These are phyloP conservation scores for Panzeria rudis DNA, from an alignment of 2,888 invertebrate genomes.

Conservation along the genomic window DNA sequence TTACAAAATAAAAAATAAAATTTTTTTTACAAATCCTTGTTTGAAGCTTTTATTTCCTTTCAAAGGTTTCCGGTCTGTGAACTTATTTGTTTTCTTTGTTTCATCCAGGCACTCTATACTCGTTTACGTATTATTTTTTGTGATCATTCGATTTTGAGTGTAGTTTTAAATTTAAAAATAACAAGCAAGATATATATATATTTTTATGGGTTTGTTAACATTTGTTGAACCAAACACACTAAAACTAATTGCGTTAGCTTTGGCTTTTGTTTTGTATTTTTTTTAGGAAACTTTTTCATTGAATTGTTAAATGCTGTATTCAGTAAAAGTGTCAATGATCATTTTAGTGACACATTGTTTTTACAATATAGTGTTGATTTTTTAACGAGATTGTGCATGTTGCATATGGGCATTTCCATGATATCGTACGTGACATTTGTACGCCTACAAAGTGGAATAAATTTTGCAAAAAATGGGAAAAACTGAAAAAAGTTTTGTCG, in stretches of 20 bases:
- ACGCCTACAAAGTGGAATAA: no score
- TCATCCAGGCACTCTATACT: not conserved
- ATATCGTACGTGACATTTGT: no score
- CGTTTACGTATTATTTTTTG: conserved; percentile 16
- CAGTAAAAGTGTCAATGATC: conserved; percentile 60
- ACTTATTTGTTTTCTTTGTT: conserved; percentile 47
- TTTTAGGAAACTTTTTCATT: not conserved
- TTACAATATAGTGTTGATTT: conserved; percentile 32
- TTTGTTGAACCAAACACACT: conserved; percentile 61
- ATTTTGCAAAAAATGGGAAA: no score
- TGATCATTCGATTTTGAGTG: conserved; percentile 14
- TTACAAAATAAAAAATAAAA: not conserved
- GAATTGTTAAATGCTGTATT: conserved; percentile 13
- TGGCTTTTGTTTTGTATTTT: conserved; percentile 48
- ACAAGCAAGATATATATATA: not conserved
- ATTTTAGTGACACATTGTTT: conserved; percentile 56
- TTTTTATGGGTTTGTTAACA: conserved; percentile 24
- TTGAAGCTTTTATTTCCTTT: conserved; percentile 70
- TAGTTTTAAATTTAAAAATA: conserved; percentile 48
- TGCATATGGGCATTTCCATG: no score
- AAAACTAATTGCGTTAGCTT: conserved; percentile 65
- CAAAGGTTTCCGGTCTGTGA: conserved; percentile 62
- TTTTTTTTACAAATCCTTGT: conserved; percentile 45
- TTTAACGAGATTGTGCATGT: conserved; percentile 3
- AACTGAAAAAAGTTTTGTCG: no score